Evolutionary conservation across 2,797 vertebrate genomes (phyloP).

Genomic region (Acanthurus lineatus): DNA sequence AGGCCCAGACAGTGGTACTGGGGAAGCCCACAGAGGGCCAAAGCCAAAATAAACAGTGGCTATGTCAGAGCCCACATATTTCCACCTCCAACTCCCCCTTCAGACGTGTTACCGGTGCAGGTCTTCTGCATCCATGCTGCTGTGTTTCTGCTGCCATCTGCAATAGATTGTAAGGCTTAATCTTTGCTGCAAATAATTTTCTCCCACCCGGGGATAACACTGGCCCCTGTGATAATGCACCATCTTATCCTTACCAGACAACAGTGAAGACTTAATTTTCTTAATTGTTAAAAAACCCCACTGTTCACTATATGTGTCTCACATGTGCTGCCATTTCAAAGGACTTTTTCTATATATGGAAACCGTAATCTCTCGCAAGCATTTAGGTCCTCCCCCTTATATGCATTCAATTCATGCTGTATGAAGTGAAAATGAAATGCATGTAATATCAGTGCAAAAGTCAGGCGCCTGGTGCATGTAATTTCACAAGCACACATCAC

Average conservation of each 20-base stretch:
- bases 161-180: conserved; percentile 70
- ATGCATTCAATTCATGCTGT: conserved; percentile 52
- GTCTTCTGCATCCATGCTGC: conserved; percentile 64
- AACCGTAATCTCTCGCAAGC: conserved; percentile 61
- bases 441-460: conserved; percentile 54
- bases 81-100: conserved; percentile 55
- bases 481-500: conserved; percentile 61
- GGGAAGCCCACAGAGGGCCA: conserved; percentile 79
- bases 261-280: conserved; percentile 72
- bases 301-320: conserved; percentile 69
- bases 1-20: conserved; percentile 81
- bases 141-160: conserved; percentile 70
- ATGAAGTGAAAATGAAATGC: conserved; percentile 60
- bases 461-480: conserved; percentile 49
- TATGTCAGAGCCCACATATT: conserved; percentile 71
- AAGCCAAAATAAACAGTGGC: conserved; percentile 78
- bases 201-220: conserved; percentile 70
- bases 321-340: conserved; percentile 66
- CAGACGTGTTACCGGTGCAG: conserved; percentile 56
- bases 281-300: conserved; percentile 81
- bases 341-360: conserved; percentile 55
- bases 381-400: conserved; percentile 53
- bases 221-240: conserved; percentile 74
- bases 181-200: conserved; percentile 78
- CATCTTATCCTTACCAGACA: conserved; percentile 78